These are phyloP conservation scores for Pelodiscus sinensis DNA, from an alignment of 2,113 vertebrate species.

Conservation along the genomic window DNA sequence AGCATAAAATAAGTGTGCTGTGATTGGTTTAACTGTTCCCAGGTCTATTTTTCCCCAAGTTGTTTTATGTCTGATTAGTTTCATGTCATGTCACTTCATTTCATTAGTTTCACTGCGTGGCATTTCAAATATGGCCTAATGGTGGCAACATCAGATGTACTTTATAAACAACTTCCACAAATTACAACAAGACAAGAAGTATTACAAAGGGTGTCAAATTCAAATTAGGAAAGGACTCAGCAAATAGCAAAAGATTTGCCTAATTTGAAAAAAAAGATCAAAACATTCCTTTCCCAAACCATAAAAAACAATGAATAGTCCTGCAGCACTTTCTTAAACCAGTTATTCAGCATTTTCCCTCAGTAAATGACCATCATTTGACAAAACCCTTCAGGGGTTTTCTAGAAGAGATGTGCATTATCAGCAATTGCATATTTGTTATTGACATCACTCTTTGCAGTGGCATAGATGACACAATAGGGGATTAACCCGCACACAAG, in stretches of 20 bases:
- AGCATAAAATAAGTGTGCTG: constrained; percentile 35
- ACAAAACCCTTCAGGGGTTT: constrained; percentile 67
- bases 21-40: constrained; percentile 56
- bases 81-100: constrained; percentile 33
- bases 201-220: constrained; percentile 1
- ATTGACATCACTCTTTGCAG: constrained; percentile 57
- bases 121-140: constrained; percentile 42
- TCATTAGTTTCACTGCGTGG: constrained; percentile 53
- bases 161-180: not conserved
- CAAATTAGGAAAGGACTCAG: not conserved
- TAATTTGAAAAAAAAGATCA: not conserved
- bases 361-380: constrained; percentile 54
- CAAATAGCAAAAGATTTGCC: not conserved
- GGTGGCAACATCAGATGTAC: constrained; percentile 29
- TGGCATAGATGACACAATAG: constrained; percentile 66
- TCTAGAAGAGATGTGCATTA: constrained; percentile 73
- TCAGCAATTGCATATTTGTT: constrained; percentile 72
- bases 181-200: not conserved
- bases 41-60: not conserved
- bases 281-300: too few species aligned
- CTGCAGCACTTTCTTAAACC: not conserved
- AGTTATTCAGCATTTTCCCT: constrained; percentile 62
- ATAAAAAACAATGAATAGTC: constrained; percentile 48
- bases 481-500: constrained; percentile 63
- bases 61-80: constrained; percentile 61